Conservation (phyloP, 2,113 vertebrate species). For the Paramormyrops kingsleyae region DNA sequence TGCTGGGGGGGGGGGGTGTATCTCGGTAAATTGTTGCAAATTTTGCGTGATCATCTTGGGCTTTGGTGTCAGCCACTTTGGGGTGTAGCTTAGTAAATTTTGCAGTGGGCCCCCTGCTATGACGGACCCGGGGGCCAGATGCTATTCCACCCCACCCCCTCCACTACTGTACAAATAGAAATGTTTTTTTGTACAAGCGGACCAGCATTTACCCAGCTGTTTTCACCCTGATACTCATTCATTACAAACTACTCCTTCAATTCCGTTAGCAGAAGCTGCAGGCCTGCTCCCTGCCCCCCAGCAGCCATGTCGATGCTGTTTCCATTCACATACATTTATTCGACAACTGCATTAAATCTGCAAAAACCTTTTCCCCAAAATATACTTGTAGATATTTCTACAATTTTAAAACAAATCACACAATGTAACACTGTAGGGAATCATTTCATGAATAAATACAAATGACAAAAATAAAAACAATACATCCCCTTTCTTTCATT, state of each 20-base stretch:
- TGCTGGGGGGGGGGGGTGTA: no score
- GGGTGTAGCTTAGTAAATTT: not conserved
- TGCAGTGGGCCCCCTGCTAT: not conserved
- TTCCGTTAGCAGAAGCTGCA: not conserved
- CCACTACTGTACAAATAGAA: not conserved
- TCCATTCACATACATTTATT: not conserved
- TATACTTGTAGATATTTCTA: not conserved
- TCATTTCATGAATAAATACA: not conserved
- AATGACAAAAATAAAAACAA: not conserved
- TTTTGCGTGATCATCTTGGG: not conserved
- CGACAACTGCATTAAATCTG: not conserved
- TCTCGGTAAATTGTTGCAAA: not conserved
- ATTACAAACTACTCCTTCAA: not conserved
- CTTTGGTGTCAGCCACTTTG: not conserved
- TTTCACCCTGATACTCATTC: not conserved
- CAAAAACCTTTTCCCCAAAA: not conserved
- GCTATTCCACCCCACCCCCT: not conserved
- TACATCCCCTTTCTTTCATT: not conserved
- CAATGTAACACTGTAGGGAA: not conserved
- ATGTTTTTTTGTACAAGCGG: not conserved
- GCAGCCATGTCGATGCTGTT: not conserved
- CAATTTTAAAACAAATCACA: conserved; percentile 12
- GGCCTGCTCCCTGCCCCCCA: not conserved
- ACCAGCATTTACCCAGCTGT: not conserved
- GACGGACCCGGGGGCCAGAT: not conserved